phyloP scores from a whole-genome alignment of 1,140 invertebrate genomes.

The Anadara kagoshimensis region DNA sequence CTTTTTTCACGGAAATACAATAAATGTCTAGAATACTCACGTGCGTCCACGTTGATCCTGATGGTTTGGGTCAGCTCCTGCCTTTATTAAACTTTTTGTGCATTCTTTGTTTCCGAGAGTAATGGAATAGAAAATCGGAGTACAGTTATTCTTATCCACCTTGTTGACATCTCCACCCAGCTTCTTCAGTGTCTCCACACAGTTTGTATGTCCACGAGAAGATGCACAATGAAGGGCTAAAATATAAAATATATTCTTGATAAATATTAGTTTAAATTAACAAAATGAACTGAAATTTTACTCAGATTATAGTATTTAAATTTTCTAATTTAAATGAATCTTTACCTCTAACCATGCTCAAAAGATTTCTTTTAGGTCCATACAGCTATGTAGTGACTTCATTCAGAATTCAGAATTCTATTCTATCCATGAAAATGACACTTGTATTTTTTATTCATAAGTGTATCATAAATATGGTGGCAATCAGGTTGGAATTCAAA shows the following conservation, averaged over 20 bases:
- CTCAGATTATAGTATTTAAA: background rate
- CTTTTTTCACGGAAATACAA: no score
- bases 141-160: slow-evolving; percentile 86
- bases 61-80: slow-evolving; percentile 92
- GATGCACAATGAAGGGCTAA: slow-evolving; percentile 95
- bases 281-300: background rate
- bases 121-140: slow-evolving; percentile 96
- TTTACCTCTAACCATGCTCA: background rate
- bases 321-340: background rate
- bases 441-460: no score
- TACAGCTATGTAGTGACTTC: no score
- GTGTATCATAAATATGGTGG: no score
- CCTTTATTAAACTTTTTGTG: slow-evolving; percentile 89
- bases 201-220: slow-evolving; percentile 93
- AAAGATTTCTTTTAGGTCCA: no score
- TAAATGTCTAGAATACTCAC: slow-evolving; percentile 74
- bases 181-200: slow-evolving; percentile 88
- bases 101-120: slow-evolving; percentile 96
- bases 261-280: background rate
- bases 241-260: slow-evolving; percentile 31
- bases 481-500: no score
- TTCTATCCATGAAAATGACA: no score
- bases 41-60: slow-evolving; percentile 94
- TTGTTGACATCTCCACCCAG: slow-evolving; percentile 82
- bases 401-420: no score